phyloP scores from a whole-genome alignment of 2,888 invertebrate genomes.

The Drosophila affinis region DNA sequence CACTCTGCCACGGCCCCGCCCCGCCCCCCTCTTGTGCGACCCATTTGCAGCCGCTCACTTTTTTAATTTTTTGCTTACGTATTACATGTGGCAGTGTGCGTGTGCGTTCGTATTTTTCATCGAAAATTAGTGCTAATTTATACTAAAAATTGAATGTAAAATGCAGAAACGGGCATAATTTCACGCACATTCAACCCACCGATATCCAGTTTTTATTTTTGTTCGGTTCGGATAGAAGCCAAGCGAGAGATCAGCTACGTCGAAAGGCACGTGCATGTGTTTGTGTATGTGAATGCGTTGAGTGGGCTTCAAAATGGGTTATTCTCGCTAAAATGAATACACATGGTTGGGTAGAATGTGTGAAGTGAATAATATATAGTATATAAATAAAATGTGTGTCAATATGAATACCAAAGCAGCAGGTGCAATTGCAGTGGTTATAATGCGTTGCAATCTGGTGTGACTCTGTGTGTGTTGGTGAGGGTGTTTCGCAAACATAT shows the following conservation, averaged over 20 bases:
- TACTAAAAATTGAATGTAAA: conserved; percentile 56
- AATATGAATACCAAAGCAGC: conserved; percentile 57
- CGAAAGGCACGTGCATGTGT: conserved; percentile 60
- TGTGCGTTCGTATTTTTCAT: conserved; percentile 52
- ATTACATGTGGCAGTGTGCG: conserved; percentile 69
- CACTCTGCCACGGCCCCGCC: conserved; percentile 52
- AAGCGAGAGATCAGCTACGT: no score
- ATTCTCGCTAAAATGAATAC: conserved; percentile 33
- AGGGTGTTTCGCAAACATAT: conserved; percentile 65
- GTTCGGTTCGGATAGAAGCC: no score
- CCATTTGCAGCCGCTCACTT: conserved; percentile 70
- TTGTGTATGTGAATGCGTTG: conserved; percentile 9
- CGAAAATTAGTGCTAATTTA: conserved; percentile 71
- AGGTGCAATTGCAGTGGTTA: conserved; percentile 74
- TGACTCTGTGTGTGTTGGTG: conserved; percentile 20
- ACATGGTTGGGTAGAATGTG: conserved; percentile 31
- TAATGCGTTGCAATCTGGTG: conserved; percentile 40
- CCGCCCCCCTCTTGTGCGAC: conserved; percentile 1
- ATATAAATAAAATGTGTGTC: conserved; percentile 70
- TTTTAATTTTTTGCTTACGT: conserved; percentile 76
- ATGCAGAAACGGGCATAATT: conserved; percentile 57
- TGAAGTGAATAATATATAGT: conserved; percentile 56
- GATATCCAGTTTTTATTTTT: conserved; percentile 54
- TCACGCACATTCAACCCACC: conserved; percentile 51
- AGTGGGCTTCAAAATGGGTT: conserved; percentile 9